These are phyloP conservation scores for Hypanus sabinus DNA, from an alignment of 2,113 vertebrate genomes.

Conservation along the genomic window DNA sequence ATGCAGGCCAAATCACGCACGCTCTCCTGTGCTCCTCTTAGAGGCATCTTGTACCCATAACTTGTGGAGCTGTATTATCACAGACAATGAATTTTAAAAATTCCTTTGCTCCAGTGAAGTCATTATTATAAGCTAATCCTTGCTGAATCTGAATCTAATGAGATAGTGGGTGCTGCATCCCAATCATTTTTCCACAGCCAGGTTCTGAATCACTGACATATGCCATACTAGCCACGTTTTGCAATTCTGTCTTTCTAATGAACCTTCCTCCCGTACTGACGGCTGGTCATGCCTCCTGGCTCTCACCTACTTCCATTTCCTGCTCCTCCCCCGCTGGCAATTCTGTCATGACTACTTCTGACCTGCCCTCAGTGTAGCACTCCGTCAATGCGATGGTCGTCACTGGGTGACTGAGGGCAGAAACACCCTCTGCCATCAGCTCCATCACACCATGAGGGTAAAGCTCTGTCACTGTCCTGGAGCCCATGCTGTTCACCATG, in stretches of 20 bases:
- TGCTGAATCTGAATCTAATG: neutral
- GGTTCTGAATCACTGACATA: neutral
- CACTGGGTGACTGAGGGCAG: neutral
- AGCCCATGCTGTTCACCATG: conserved; percentile 60
- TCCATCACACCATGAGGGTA: conserved; percentile 64
- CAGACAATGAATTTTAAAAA: neutral
- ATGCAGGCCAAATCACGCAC: neutral
- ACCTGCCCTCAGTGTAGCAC: conserved; percentile 21
- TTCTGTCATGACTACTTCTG: conserved; percentile 11
- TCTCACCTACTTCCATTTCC: conserved; percentile 2
- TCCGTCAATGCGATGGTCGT: conserved; percentile 6
- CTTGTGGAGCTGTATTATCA: neutral
- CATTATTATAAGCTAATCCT: neutral
- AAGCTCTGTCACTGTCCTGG: conserved; percentile 44
- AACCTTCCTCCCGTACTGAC: neutral
- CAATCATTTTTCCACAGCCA: neutral
- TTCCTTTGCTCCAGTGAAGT: neutral
- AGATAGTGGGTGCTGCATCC: neutral
- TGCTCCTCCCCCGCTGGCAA: neutral
- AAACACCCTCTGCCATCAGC: neutral
- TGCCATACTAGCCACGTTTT: neutral
- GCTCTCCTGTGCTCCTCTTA: neutral
- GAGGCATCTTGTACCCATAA: neutral
- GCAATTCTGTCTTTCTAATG: neutral
- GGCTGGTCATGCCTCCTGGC: neutral